Conservation (phyloP, 1,140 invertebrate genomes). For the Drosophila kohkoa region DNA sequence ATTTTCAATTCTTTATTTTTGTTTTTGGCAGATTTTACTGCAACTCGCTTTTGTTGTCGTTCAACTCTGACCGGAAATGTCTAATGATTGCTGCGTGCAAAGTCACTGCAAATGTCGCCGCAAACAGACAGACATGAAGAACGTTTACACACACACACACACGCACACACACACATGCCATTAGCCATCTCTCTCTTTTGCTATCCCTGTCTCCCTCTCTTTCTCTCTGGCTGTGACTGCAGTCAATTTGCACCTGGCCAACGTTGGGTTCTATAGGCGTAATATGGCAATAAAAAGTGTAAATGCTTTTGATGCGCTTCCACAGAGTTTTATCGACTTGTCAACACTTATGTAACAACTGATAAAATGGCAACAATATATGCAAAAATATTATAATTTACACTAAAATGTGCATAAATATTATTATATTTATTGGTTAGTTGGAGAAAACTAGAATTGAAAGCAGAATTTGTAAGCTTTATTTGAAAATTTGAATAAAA, state of each 20-base stretch:
- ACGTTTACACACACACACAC: conserved; percentile 4
- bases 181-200: neutral
- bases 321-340: neutral
- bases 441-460: too few species aligned
- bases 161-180: neutral
- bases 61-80: conserved; percentile 64
- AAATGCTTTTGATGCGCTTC: neutral
- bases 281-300: neutral
- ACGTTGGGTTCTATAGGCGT: conserved; percentile 1
- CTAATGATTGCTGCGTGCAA: conserved; percentile 55
- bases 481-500: too few species aligned
- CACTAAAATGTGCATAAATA: too few species aligned
- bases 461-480: too few species aligned
- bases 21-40: too few species aligned
- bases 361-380: too few species aligned
- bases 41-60: too few species aligned
- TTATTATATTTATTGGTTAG: too few species aligned
- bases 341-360: neutral
- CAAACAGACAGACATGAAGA: conserved; percentile 5
- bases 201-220: conserved; percentile 37
- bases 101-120: conserved; percentile 42
- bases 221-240: conserved; percentile 19
- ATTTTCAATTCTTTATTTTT: too few species aligned
- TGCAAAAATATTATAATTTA: too few species aligned
- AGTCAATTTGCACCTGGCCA: conserved; percentile 28